Conservation (phyloP, 2,113 vertebrate genomes). For the Ondatra zibethicus region DNA sequence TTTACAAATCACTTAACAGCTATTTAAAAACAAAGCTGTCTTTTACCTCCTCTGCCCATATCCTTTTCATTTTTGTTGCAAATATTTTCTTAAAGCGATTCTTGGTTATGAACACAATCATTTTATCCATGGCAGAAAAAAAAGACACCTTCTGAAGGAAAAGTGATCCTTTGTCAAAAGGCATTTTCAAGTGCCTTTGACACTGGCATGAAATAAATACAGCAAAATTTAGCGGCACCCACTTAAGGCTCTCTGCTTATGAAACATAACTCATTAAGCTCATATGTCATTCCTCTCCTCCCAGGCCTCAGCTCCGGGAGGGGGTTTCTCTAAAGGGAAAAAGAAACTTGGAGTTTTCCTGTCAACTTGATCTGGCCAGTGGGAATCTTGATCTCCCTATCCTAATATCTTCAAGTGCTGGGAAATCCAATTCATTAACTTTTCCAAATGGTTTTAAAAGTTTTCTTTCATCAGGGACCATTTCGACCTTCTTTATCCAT, state of each 20-base stretch:
- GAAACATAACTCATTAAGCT: constrained; percentile 14
- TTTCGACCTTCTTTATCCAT: constrained; percentile 75
- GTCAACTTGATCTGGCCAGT: constrained; percentile 73
- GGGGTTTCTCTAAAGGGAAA: constrained; percentile 37
- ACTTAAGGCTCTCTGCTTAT: constrained; percentile 34
- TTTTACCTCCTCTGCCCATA: constrained; percentile 69
- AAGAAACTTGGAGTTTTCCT: constrained; percentile 67
- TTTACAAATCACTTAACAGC: constrained; percentile 60
- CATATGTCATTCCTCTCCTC: constrained; percentile 4
- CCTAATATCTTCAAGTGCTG: constrained; percentile 74
- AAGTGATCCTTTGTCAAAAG: constrained; percentile 59
- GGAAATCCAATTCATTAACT: constrained; percentile 79
- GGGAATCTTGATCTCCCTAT: constrained; percentile 69
- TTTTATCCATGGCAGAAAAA: constrained; percentile 77
- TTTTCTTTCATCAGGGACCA: constrained; percentile 73
- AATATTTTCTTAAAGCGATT: constrained; percentile 70
- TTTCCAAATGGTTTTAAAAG: constrained; percentile 74
- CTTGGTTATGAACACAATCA: constrained; percentile 72
- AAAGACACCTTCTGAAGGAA: constrained; percentile 73
- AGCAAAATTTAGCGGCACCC: not conserved
- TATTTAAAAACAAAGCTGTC: constrained; percentile 39
- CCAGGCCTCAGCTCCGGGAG: not conserved
- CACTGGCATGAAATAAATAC: not conserved
- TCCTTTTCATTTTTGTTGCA: constrained; percentile 77
- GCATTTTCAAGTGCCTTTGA: constrained; percentile 67